Evolutionary conservation across 2,797 vertebrate species (phyloP), one percentile per base, ranked within the genome.

Genomic region (Pipistrellus pygmaeus): DNA sequence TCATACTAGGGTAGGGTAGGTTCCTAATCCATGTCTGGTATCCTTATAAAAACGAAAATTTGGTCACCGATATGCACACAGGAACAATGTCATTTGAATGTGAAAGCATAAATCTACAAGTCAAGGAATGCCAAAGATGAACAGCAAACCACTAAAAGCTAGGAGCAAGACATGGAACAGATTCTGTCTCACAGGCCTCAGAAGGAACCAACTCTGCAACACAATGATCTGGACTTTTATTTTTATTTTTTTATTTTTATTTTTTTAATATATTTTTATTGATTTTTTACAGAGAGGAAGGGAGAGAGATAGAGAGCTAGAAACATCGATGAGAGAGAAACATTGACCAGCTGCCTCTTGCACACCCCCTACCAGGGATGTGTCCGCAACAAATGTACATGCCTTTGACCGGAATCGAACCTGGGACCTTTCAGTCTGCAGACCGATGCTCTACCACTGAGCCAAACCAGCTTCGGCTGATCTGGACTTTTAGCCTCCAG

Each of bases 121-220:
- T 55, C 60, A 90, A 86, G 23, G 77, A 87, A 84, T 64, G 10
- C 17, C 27, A 78, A 82, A 85, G 30, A 78, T 72, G 83, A 55
- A 8, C 66, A 69, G 73, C 21, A 69, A 94, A 57, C 38, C 64
- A 84, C 44, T 27, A 71, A 72, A 88, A 87, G 60, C 17, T 55
- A 53, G 23, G 14, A 30, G 35, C 21, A 13, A 88, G 51, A 17
- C 17, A 44, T 23, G 25, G 30, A 84, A 57, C n/a, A 73, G 18
- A 84, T 78, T 90, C 73, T 64, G 90, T 4, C 18, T 93, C 41
- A 53, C 10, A 91, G 38, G 3, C 41, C 44, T 89, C 9, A 38
- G n/a, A 91, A 84, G 64, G 51, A 91, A 92, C 21, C 20, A 83
- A 71, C 23, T 83, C 41, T 41, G 38, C 62, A 13, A 86, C 41